Evolutionary conservation across 2,888 invertebrate species (phyloP).

Genomic region (Parnassius orleans): DNA sequence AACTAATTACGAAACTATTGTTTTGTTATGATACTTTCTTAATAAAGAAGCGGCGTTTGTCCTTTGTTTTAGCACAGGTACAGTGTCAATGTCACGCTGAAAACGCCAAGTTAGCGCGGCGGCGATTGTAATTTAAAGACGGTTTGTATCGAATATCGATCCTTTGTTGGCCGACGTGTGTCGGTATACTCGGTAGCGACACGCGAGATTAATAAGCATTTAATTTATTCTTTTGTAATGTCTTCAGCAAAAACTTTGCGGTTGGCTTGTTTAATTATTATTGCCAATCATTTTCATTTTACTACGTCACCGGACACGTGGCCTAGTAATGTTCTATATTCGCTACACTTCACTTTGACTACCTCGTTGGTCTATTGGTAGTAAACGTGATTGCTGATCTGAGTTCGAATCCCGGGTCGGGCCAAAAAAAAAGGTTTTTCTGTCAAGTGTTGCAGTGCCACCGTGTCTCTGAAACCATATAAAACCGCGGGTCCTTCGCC

Average conservation of each 20-base stretch:
- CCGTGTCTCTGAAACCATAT: no score
- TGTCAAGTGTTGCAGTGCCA: no score
- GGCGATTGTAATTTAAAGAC: slow-evolving; percentile 43
- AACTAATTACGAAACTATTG: not conserved
- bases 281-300: no score
- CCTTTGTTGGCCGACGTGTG: slow-evolving; percentile 14
- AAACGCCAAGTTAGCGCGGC: slow-evolving; percentile 46
- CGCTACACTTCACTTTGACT: no score
- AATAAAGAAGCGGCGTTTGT: slow-evolving; percentile 5
- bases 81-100: slow-evolving; percentile 33
- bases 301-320: no score
- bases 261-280: not conserved
- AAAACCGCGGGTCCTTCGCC: no score
- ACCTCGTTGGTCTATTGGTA: no score
- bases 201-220: slow-evolving; percentile 15
- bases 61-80: slow-evolving; percentile 12
- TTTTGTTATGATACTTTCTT: not conserved
- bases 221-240: slow-evolving; percentile 35
- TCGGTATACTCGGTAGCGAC: slow-evolving; percentile 27
- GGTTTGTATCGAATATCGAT: slow-evolving; percentile 16
- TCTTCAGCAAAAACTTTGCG: not conserved
- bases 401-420: no score
- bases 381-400: no score
- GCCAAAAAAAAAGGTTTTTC: no score
- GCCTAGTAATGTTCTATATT: no score